Conservation (phyloP, 2,888 invertebrate species). For the Cryptocephalus moraei region DNA sequence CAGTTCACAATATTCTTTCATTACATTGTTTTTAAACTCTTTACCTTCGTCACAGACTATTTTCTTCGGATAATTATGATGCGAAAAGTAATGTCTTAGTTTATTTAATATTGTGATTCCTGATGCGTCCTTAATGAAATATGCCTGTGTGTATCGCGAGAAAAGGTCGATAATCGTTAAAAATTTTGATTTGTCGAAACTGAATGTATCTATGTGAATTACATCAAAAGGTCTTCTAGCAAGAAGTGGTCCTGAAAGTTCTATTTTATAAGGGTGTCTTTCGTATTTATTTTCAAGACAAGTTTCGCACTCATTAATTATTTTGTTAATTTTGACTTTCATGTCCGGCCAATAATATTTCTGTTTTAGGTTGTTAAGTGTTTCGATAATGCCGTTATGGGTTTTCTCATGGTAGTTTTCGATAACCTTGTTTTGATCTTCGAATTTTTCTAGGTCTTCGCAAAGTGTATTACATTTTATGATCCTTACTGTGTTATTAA, state of each 20-base stretch:
- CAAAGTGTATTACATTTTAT: no score
- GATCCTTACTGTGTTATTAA: no score
- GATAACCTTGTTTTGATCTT: no score
- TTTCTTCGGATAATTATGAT: conserved; percentile 9
- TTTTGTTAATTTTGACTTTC: neutral
- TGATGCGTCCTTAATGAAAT: conserved; percentile 3
- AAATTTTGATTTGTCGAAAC: neutral
- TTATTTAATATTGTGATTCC: conserved; percentile 7
- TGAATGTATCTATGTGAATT: neutral
- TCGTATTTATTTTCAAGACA: conserved; percentile 13
- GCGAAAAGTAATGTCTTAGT: conserved; percentile 9
- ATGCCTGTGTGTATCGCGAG: conserved; percentile 9
- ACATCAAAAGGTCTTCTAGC: conserved; percentile 6
- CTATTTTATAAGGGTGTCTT: conserved; percentile 10
- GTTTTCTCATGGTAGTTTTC: no score
- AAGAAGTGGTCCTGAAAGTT: no score
- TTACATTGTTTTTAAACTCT: no score
- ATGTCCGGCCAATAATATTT: neutral
- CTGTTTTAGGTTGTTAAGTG: neutral
- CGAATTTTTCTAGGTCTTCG: no score
- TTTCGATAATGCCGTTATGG: neutral
- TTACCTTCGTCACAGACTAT: conserved; percentile 7
- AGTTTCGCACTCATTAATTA: conserved; percentile 12
- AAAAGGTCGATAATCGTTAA: conserved; percentile 8
- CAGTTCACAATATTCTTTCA: conserved; percentile 2